These are phyloP conservation scores for Chrysopilus asiliformis DNA, from an alignment of 2,888 invertebrate species.

Conservation along the genomic window DNA sequence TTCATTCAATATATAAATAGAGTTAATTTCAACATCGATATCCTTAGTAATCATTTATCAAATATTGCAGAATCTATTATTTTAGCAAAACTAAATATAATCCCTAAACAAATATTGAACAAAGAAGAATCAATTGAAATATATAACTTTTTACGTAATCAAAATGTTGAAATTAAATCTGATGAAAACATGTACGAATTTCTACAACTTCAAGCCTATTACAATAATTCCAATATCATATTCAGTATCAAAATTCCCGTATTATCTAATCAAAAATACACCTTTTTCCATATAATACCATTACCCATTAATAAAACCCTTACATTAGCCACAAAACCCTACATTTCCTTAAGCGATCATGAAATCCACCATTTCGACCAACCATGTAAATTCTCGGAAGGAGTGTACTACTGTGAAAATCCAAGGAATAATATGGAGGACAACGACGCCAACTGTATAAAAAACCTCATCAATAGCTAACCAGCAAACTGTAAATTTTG, in stretches of 20 bases:
- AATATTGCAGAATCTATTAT: constrained; percentile 8
- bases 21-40: constrained; percentile 6
- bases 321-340: constrained; percentile 3
- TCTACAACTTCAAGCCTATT: neutral
- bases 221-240: constrained; percentile 4
- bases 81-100: constrained; percentile 7
- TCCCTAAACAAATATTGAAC: constrained; percentile 8
- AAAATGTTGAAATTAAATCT: constrained; percentile 5
- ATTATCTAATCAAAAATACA: neutral
- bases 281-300: constrained; percentile 5
- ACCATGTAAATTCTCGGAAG: neutral
- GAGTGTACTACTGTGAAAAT: constrained; percentile 4
- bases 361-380: constrained; percentile 3
- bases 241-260: constrained; percentile 7
- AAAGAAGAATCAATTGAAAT: constrained; percentile 5
- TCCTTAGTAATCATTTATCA: constrained; percentile 6
- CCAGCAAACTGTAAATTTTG: constrained; percentile 1
- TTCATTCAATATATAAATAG: constrained; percentile 5
- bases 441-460: neutral
- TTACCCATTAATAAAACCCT: constrained; percentile 2
- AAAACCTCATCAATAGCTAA: neutral
- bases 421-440: neutral
- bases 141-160: neutral
- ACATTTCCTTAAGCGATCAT: neutral
- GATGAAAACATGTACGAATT: constrained; percentile 7